Evolutionary conservation across 2,113 vertebrate genomes (phyloP).

Genomic region (Mormoops blainvillei): DNA sequence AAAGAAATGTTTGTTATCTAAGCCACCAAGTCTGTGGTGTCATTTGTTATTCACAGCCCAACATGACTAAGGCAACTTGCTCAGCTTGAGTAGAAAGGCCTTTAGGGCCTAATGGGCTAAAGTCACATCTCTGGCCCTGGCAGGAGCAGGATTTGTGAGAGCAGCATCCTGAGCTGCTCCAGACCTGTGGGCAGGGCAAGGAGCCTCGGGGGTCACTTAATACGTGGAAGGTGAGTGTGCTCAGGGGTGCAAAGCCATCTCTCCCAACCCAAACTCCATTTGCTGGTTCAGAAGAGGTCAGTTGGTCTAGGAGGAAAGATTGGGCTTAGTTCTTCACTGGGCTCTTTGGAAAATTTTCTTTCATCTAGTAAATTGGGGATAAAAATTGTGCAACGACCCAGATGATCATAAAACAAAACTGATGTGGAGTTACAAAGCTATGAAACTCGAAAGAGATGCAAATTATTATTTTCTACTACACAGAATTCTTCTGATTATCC

Average conservation of each 20-base stretch:
- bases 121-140: not conserved
- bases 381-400: not conserved
- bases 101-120: not conserved
- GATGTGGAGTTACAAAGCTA: not conserved
- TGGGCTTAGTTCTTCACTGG: not conserved
- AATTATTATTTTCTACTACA: not conserved
- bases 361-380: not conserved
- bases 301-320: not conserved
- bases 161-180: not conserved
- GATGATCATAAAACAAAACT: not conserved
- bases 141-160: not conserved
- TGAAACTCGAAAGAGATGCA: not conserved
- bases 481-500: not conserved
- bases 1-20: not conserved
- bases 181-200: not conserved
- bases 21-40: not conserved
- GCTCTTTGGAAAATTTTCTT: not conserved
- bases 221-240: not conserved
- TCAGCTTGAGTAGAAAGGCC: not conserved
- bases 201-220: not conserved
- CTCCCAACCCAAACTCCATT: not conserved
- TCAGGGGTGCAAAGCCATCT: not conserved
- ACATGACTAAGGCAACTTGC: not conserved
- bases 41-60: not conserved
- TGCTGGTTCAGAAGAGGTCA: not conserved